Evolutionary conservation across 2,888 invertebrate genomes (phyloP).

Genomic region (Orthosia gracilis): DNA sequence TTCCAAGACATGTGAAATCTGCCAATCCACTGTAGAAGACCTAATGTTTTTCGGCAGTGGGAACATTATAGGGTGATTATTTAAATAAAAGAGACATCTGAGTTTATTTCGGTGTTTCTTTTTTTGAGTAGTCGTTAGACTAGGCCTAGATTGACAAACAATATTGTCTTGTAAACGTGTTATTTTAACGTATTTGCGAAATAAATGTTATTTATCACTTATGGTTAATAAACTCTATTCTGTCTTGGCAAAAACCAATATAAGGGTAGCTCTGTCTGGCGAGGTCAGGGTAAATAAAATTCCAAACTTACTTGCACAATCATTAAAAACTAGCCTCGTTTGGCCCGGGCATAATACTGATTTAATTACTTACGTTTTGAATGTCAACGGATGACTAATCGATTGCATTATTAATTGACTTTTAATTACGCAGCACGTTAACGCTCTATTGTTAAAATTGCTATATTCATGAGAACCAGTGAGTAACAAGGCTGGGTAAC

Average conservation of each 20-base stretch:
- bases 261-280: neutral
- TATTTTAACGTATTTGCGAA: no score
- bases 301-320: neutral
- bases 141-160: no score
- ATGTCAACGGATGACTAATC: conserved; percentile 49
- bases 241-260: neutral
- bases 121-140: no score
- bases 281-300: neutral
- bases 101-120: no score
- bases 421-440: conserved; percentile 10
- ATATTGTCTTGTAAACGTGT: no score
- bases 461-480: conserved; percentile 23
- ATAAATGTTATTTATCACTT: no score
- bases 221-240: no score
- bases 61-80: no score
- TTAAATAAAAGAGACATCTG: no score
- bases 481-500: conserved; percentile 22
- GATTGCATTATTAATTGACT: conserved; percentile 36
- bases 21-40: no score
- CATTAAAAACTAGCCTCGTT: neutral
- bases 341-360: neutral
- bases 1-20: no score
- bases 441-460: conserved; percentile 32
- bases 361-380: conserved; percentile 13
- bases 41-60: no score